Base-by-base conservation (phyloP, 2,797 vertebrate genomes). In the Poecilia velifera region DNA sequence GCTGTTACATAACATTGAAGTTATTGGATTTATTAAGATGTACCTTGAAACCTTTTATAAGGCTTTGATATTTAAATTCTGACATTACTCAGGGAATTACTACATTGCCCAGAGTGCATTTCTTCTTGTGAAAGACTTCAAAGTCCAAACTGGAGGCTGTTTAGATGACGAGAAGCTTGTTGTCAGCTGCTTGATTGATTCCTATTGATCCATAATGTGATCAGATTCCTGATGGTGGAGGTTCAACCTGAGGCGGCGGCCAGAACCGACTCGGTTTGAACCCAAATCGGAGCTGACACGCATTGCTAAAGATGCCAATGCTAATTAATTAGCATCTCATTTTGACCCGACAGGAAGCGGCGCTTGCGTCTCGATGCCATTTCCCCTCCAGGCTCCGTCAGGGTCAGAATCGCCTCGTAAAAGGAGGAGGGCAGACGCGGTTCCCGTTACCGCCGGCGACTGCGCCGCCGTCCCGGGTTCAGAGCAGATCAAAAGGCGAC, bases 291-390 rank as follows among this genome's bases (percentile, higher is more conserved):
- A 97, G 97, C 95, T 97, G 97, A 98, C 97, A 97, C 93, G 95
- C 97, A 95, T 96, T 94, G 95, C 96, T 96, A 97, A 98, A 97
- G 96, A 97, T 97, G 97, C 97, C 97, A 98, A 96, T 96, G 96
- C 95, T 98, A 98, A 98, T 99, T 98, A 98, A 98, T 98, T 98
- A 98, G 96, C 96, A 97, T 97, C 97, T 97, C 96, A 97, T 97
- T 98, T 97, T 96, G 96, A 97, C 95, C 92, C 96, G 96, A 97
- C 97, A 96, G 97, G 96, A 97, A 96, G 94, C 93, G 91, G 95
- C 95, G 96, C 96, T 95, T 93, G 93, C 96, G 96, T 94, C 96
- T 96, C 94, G 79, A 94, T 97, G 96, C 96, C 95, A 95, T 96
- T 96, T 96, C 92, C 95, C 97, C 96, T 95, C 93, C 90, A 96